A percentile compares a stretch with the other conserved stretches of the same genome.
Evolutionary conservation across 2,888 invertebrate species (phyloP).

Genomic region (Synergus umbraculus): DNA sequence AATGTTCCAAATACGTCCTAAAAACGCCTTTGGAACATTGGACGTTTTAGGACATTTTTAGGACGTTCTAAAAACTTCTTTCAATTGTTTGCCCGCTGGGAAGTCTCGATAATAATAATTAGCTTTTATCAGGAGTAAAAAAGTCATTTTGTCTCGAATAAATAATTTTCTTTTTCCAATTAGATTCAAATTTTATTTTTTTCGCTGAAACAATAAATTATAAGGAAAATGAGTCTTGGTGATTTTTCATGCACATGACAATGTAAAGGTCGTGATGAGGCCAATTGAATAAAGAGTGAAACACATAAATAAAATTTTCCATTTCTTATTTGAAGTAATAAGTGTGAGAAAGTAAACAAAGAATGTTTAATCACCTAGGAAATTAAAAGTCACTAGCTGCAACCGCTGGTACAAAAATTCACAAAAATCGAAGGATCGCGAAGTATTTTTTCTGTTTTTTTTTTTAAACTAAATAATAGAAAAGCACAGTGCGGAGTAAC

Average conservation of each 20-base stretch:
- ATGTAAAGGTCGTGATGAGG: background rate
- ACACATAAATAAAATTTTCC: background rate
- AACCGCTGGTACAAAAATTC: background rate
- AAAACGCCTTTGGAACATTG: too few relatives aligned
- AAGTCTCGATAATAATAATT: too few relatives aligned
- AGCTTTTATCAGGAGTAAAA: too few relatives aligned
- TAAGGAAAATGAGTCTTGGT: background rate
- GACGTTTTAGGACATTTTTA: too few relatives aligned
- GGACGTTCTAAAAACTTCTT: too few relatives aligned
- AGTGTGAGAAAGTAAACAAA: background rate
- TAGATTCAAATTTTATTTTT: background rate
- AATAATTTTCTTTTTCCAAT: too few relatives aligned
- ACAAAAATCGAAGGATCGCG: background rate
- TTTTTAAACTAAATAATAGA: background rate
- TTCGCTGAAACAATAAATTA: background rate
- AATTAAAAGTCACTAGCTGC: conserved; percentile 1
- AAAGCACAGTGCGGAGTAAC: conserved; percentile 9
- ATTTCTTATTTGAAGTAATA: background rate
- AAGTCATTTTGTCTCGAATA: too few relatives aligned
- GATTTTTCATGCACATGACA: background rate
- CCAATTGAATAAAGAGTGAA: background rate
- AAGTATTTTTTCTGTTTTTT: background rate
- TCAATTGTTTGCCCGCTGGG: too few relatives aligned
- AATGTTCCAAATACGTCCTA: too few relatives aligned
- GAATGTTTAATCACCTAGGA: conserved; percentile 16